Evolutionary conservation across 2,797 vertebrate genomes (phyloP), one percentile per base, ranked within the genome.

Genomic region (Gobio occitaniae): DNA sequence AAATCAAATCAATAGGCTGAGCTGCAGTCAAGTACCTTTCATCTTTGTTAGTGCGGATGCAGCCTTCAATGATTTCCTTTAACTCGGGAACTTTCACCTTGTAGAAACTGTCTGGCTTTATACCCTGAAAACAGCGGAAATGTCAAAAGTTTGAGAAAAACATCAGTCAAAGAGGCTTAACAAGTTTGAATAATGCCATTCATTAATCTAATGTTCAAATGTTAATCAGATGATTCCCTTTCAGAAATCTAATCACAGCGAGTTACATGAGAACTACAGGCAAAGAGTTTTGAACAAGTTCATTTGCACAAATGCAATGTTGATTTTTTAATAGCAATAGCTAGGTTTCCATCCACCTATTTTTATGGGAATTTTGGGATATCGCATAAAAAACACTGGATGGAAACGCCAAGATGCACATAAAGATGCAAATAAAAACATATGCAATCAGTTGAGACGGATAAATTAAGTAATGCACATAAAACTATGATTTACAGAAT

Each of bases 21-120:
- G 19, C 54, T 50, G 16, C 7, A 25, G 44, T 48, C 2, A 59
- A 25, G 15, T 90, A 99, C 98, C 98, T 96, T 94, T 98, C 96
- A 0, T 97, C 97, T 90, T 98, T 99, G 94, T 98, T 95, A 90
- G 96, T 99, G 41, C 96, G 97, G 86, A 99, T 99, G 91, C 98
- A 99, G 89, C 98, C 98, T 90, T 98, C 98, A 0, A 99, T 99
- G 91, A 99, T 99, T 94, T 99, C 97, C 93, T 99, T 99, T 87
- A 99, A 95, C 87, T 99, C 98, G 0, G 97, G 97, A 84, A 99
- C 97, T 93, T 97, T 99, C 90, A 99, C 98, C 91, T 99, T 99
- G 95, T 96, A 96, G 95, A 99, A 99, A 90, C 98, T 99, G 93
- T 97, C 97, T 0, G 98, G 98, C 92, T 99, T 99, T 70, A 97